These are phyloP conservation scores for Mormyrops boulengeri DNA, from an alignment of 2,797 vertebrate species.

Conservation along the genomic window DNA sequence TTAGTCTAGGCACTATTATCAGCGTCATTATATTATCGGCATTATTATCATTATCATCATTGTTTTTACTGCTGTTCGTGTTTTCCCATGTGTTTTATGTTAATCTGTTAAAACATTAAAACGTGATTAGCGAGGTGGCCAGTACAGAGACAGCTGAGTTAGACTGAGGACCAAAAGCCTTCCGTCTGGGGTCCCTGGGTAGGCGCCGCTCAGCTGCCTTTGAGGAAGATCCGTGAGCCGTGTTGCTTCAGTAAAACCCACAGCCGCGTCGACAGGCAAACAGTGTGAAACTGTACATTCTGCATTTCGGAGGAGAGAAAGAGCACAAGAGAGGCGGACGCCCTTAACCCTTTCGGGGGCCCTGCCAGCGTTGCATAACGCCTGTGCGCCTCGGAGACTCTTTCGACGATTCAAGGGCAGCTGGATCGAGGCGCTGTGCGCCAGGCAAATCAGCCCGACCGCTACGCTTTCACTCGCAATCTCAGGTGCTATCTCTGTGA, in stretches of 20 bases:
- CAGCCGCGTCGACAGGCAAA: not conserved
- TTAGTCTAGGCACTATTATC: not conserved
- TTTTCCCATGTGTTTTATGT: not conserved
- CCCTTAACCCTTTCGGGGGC: not conserved
- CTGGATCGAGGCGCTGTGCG: not conserved
- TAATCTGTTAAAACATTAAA: not conserved
- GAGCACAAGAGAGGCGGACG: not conserved
- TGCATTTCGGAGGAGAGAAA: not conserved
- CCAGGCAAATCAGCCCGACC: not conserved
- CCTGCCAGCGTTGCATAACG: not conserved
- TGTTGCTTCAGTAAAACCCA: not conserved
- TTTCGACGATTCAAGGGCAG: not conserved
- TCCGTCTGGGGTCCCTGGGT: no score
- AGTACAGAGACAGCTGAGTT: not conserved
- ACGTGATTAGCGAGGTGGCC: not conserved
- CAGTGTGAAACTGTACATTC: not conserved
- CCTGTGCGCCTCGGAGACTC: not conserved
- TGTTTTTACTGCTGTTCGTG: not conserved
- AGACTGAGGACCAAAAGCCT: not conserved
- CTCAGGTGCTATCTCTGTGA: not conserved
- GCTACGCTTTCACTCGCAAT: not conserved
- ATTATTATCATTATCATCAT: not conserved
- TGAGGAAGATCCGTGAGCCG: not conserved
- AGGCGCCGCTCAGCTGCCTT: not conserved
- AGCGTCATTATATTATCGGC: not conserved